Percentiles rank a stretch among this genome's conserved stretches.
Conservation (phyloP, 2,113 vertebrate genomes). For the Mesembrinibis cayennensis region DNA sequence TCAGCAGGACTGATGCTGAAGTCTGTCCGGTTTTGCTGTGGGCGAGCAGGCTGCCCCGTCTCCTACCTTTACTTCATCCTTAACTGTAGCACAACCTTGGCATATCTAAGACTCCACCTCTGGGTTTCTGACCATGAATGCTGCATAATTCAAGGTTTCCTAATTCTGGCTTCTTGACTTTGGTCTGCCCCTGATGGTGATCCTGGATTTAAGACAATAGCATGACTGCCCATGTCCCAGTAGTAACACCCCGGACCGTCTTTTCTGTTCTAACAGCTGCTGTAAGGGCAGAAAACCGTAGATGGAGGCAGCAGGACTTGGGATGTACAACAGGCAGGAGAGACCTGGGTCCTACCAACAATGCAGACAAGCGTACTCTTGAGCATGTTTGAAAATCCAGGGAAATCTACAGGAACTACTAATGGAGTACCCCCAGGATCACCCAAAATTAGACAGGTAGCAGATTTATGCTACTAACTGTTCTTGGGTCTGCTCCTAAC, state of each 20-base stretch:
- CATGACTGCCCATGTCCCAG: neutral
- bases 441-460: neutral
- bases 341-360: neutral
- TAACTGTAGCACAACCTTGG: neutral
- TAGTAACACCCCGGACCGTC: neutral
- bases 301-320: neutral
- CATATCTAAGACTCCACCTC: neutral
- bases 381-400: neutral
- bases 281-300: neutral
- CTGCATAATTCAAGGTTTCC: neutral
- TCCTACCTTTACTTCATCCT: neutral
- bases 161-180: neutral
- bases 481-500: neutral
- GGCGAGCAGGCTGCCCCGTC: neutral
- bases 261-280: neutral
- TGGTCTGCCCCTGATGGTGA: neutral
- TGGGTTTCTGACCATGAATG: neutral
- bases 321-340: neutral
- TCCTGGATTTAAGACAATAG: neutral
- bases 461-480: neutral
- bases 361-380: neutral
- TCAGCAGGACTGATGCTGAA: neutral
- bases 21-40: neutral
- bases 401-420: neutral
- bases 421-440: neutral